A percentile compares a stretch with the other conserved stretches of the same genome.
These are phyloP conservation scores for Aphodius sticticus DNA, from an alignment of 2,888 invertebrate species.

Conservation along the genomic window DNA sequence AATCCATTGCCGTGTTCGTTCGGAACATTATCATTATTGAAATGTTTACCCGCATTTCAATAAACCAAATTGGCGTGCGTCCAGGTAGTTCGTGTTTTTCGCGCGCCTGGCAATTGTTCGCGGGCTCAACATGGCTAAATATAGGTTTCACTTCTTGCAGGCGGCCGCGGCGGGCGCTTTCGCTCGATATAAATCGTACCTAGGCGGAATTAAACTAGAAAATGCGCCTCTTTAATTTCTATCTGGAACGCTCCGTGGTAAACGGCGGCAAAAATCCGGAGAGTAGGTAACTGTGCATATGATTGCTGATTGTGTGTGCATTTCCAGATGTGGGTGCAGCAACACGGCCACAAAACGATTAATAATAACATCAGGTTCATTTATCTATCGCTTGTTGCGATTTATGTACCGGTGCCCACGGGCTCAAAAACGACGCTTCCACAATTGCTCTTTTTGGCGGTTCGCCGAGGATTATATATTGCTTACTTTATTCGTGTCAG, in stretches of 20 bases:
- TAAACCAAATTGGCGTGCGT: conserved; percentile 18
- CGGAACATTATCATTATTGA: neutral
- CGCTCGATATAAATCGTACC: conserved; percentile 6
- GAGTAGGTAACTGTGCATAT: conserved; percentile 41
- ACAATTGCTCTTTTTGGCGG: neutral
- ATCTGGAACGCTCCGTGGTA: conserved; percentile 13
- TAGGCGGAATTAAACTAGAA: neutral
- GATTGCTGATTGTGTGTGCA: conserved; percentile 46
- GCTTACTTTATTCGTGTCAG: neutral
- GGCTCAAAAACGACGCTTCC: conserved; percentile 13
- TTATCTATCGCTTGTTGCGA: conserved; percentile 21
- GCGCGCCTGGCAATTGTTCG: conserved; percentile 11
- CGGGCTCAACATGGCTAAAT: neutral
- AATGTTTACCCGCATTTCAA: conserved; percentile 23
- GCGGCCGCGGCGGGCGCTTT: conserved; percentile 14
- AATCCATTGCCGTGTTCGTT: neutral
- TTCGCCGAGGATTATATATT: neutral
- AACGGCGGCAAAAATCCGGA: conserved; percentile 13
- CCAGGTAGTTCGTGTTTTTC: conserved; percentile 10
- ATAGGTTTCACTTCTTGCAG: conserved; percentile 14
- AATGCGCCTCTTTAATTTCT: conserved; percentile 12
- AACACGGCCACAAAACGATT: conserved; percentile 22
- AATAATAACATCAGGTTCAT: conserved; percentile 26
- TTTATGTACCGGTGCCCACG: conserved; percentile 23
- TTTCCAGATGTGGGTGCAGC: conserved; percentile 48